Evolutionary conservation across 2,113 vertebrate species (phyloP), one percentile per base, ranked within the genome.

Genomic region (Zosterops borbonicus): DNA sequence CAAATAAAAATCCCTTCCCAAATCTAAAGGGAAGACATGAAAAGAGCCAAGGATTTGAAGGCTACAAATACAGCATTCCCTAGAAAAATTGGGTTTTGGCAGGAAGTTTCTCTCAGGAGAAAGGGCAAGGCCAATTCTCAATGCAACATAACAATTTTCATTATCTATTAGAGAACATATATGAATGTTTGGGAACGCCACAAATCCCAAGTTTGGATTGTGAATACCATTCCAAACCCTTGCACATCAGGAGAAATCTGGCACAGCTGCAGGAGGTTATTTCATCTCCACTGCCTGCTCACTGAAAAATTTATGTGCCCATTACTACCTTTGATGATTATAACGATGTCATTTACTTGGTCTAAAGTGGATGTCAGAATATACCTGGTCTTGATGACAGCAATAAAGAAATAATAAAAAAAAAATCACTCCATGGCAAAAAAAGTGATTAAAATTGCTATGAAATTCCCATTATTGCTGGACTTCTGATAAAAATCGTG

Each of bases 401-500:
- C 85, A 80, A 92, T 92, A 84, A 93, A 92, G 67, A 83, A 93
- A 87, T 68, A 6, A 60, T 50, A 29, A 64, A 53, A 39, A 59
- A 63, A 50, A 52, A 33, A 53, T 44, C 50, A 91, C 21, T 76
- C 78, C 27, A 62, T 9, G 27, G 44, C 31, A 56, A 86, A 92
- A 91, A 89, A 86, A 83, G 64, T 59, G 20, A 91, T 94, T 76
- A 83, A 89, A 93, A 76, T 67, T 88, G 37, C 69, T 75, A 74
- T 81, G 53, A 90, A 96, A 92, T 82, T 93, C 76, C 80, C 68
- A 88, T 96, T 95, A 91, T 79, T 49, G 84, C 50, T 69, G 78
- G 58, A 91, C 49, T 71, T 58, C 35, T 41, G 82, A 91, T 83
- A 78, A 94, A 89, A 89, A 83, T 37, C 28, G n/a, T 10, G 53